Base-by-base conservation (phyloP, 2,797 vertebrate genomes). In the Myotis daubentonii region DNA sequence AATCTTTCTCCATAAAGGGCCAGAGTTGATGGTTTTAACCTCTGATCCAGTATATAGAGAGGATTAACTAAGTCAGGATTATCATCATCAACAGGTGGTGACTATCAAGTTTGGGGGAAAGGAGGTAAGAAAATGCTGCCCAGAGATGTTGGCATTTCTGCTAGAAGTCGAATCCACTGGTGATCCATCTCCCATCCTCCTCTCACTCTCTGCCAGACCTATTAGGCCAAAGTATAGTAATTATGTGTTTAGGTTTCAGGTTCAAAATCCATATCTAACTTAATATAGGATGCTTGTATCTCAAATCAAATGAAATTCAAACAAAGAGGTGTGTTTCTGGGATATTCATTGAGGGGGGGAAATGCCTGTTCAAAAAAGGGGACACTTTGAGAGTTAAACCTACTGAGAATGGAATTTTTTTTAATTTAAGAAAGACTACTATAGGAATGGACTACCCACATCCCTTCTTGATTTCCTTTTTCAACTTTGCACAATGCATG, bases 251-350 rank as follows among this genome's bases (percentile, higher is more conserved):
- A 25, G 41, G 30, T 19, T 89, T 68, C 51, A 65, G 12, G 12
- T 49, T 86, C 70, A 79, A 78, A 15, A 70, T 93, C 38, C 53
- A 4, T 20, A 23, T 19, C 36, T 85, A 82, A 22, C 44, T 36
- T 72, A 57, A 30, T 51, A 15, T 6, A 51, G 30, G 47, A 23
- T 11, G 81, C 15, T n/a, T 19, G 17, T 30, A 62, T 62, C 47
- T 1, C 47, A 91, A 84, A 36, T 89, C 16, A 89, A 72, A 70
- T 57, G 33, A 88, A 94, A 94, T 76, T 49, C 11, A 55, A 60
- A n/a, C 28, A 22, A 30, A 25, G 13, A 81, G 20, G 15, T 30
- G 7, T 36, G 53, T 71, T 53, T 78, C 75, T 55, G 6, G 20
- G 22, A 36, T 78, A 38, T 25, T 78, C 75, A 36, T 17, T 23